Evolutionary conservation across 2,888 invertebrate genomes (phyloP).

Genomic region (Limnephilus marmoratus): DNA sequence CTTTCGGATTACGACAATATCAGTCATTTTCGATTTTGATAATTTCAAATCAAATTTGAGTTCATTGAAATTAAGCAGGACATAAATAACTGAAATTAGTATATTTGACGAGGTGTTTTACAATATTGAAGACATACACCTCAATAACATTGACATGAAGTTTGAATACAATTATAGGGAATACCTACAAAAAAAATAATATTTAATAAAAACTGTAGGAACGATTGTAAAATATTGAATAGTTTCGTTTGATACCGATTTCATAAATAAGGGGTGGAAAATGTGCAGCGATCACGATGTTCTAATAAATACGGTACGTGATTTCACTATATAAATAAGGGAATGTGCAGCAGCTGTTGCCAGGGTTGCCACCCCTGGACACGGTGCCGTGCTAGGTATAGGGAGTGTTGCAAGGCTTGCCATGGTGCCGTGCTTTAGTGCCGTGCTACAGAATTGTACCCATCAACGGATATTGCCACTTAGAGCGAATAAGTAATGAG

Average conservation of each 20-base stretch:
- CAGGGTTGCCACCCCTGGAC: not conserved
- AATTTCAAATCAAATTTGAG: no score
- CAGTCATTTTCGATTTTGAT: no score
- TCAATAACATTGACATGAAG: no score
- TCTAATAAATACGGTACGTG: conserved; percentile 62
- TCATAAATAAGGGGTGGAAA: conserved; percentile 12
- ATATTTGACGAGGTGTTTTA: no score
- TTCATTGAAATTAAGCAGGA: no score
- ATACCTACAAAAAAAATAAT: not conserved
- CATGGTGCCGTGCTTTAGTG: not conserved
- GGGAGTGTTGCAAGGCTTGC: not conserved
- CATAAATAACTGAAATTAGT: no score
- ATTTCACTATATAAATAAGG: conserved; percentile 55
- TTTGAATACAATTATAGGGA: no score
- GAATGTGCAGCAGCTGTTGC: conserved; percentile 50
- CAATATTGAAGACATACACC: no score
- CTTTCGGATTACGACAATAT: no score
- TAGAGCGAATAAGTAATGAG: conserved; percentile 13
- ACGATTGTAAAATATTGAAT: not conserved
- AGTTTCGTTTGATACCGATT: not conserved
- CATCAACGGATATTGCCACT: conserved; percentile 19
- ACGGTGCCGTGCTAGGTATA: not conserved
- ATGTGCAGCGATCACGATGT: conserved; percentile 53
- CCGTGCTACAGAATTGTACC: not conserved
- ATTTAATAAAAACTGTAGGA: not conserved